Conservation (phyloP, 2,888 invertebrate species). For the Scaptomyza tumidula region DNA sequence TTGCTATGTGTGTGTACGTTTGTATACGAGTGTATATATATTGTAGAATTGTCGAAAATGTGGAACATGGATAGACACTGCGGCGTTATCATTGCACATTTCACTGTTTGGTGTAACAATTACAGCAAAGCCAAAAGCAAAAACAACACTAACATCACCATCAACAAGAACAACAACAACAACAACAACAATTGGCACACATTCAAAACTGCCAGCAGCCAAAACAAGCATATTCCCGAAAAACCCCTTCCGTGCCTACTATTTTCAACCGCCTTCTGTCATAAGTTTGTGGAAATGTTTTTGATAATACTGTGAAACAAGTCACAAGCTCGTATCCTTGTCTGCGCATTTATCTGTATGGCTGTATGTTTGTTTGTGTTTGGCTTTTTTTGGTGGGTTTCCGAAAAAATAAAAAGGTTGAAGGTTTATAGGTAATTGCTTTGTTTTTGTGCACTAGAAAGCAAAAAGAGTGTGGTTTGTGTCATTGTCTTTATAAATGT, state of each 20-base stretch:
- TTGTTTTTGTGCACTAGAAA: conserved; percentile 36
- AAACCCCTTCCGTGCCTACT: not conserved
- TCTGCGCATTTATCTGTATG: conserved; percentile 12
- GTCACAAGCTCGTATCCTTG: conserved; percentile 32
- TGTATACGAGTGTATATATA: not conserved
- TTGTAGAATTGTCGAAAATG: conserved; percentile 47
- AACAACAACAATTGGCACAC: conserved; percentile 61
- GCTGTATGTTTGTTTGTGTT: conserved; percentile 6
- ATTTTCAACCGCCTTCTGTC: conserved; percentile 29
- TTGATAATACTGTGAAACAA: conserved; percentile 71
- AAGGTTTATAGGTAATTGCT: conserved; percentile 61
- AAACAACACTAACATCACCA: conserved; percentile 15
- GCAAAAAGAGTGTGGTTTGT: not conserved
- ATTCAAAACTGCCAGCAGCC: conserved; percentile 73
- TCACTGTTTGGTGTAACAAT: conserved; percentile 77
- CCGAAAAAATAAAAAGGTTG: conserved; percentile 12
- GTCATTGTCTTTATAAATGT: not conserved
- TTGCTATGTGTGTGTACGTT: conserved; percentile 2
- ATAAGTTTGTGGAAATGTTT: conserved; percentile 58
- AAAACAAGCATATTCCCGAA: conserved; percentile 60
- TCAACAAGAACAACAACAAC: conserved; percentile 40
- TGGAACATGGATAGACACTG: conserved; percentile 58
- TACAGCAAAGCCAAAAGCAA: conserved; percentile 58
- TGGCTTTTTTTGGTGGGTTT: conserved; percentile 14
- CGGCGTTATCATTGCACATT: conserved; percentile 76